Evolutionary conservation across 2,888 invertebrate genomes (phyloP).

Genomic region (Lasioglossum zephyrum): DNA sequence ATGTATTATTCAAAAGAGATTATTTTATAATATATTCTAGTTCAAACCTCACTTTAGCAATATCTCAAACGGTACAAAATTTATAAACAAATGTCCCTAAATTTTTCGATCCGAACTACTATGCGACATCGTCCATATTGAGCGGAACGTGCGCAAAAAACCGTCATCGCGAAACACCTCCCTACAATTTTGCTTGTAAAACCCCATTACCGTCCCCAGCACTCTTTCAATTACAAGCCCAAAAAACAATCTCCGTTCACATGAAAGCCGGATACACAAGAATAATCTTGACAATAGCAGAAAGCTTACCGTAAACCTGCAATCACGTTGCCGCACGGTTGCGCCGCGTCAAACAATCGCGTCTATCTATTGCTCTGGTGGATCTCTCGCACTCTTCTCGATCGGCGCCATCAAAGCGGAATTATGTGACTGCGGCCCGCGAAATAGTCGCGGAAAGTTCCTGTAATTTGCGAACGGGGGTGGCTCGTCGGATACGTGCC

Average conservation of each 20-base stretch:
- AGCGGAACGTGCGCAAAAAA: background rate
- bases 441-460: background rate
- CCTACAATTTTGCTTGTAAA: too few species aligned
- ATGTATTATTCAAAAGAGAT: too few species aligned
- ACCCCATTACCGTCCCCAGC: too few species aligned
- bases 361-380: background rate
- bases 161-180: too few species aligned
- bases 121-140: background rate
- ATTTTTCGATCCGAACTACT: too few species aligned
- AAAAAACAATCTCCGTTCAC: background rate
- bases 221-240: background rate
- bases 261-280: background rate
- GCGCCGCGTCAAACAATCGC: background rate
- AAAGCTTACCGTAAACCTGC: background rate
- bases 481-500: background rate
- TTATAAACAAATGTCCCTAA: too few species aligned
- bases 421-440: background rate
- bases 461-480: background rate
- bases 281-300: background rate
- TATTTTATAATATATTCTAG: too few species aligned
- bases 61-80: too few species aligned
- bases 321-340: background rate
- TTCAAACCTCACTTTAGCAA: too few species aligned
- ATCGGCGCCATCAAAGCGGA: background rate
- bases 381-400: background rate